Evolutionary conservation across 2,113 vertebrate species (phyloP).

Genomic region (Serilophus lunatus): DNA sequence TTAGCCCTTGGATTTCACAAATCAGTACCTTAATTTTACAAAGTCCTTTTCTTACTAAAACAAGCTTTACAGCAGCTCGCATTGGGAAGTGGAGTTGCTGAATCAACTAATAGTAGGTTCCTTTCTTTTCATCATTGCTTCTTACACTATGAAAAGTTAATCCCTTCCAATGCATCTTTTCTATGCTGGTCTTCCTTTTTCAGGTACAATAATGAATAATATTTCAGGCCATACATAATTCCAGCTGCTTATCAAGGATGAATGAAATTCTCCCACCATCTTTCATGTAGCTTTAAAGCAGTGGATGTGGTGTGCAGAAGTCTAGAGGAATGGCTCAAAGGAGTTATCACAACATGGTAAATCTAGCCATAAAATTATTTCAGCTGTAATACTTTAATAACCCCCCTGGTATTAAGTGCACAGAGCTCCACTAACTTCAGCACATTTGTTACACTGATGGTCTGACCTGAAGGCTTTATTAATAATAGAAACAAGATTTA

Average conservation of each 20-base stretch:
- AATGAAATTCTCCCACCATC: not conserved
- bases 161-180: not conserved
- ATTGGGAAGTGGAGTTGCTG: not conserved
- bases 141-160: conserved; percentile 15
- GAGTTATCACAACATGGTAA: not conserved
- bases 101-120: conserved; percentile 8
- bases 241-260: not conserved
- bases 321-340: not conserved
- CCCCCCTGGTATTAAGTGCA: not conserved
- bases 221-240: not conserved
- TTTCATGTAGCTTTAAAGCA: not conserved
- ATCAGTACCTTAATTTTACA: not conserved
- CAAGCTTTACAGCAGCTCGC: conserved; percentile 16
- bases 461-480: conserved; percentile 43
- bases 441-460: not conserved
- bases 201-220: not conserved
- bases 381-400: not conserved
- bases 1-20: not conserved
- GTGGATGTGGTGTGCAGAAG: not conserved
- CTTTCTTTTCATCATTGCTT: conserved; percentile 36
- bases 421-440: not conserved
- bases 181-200: not conserved
- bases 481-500: conserved; percentile 54
- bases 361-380: not conserved
- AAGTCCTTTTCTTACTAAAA: not conserved